These are phyloP conservation scores for Petrocephalus microphthalmus DNA, from an alignment of 2,113 vertebrate species.

Conservation along the genomic window DNA sequence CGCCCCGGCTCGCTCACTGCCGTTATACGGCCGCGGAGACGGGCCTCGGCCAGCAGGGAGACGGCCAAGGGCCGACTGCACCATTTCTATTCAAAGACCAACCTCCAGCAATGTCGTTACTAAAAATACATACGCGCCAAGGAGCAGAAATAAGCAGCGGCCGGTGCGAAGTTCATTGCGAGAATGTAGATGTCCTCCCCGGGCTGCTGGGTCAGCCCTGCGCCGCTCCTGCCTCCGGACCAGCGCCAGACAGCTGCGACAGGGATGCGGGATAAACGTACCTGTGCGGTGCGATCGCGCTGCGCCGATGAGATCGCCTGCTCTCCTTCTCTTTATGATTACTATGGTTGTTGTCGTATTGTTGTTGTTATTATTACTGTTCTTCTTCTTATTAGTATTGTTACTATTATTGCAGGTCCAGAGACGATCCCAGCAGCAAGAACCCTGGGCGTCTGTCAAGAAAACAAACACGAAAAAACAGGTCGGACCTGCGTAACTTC, in stretches of 20 bases:
- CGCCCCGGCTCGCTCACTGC: neutral
- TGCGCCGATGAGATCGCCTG: constrained; percentile 36
- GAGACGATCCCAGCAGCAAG: constrained; percentile 43
- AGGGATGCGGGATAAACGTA: constrained; percentile 30
- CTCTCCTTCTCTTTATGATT: neutral
- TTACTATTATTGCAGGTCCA: constrained; percentile 39
- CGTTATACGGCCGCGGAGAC: neutral
- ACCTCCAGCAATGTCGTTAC: constrained; percentile 29
- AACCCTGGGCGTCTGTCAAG: constrained; percentile 50
- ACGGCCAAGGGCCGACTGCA: neutral
- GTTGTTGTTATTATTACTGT: constrained; percentile 34
- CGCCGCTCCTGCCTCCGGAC: neutral
- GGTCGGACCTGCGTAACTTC: constrained; percentile 49
- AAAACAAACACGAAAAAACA: constrained; percentile 54
- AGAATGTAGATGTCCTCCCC: neutral
- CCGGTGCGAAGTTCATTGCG: neutral
- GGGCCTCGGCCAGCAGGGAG: neutral
- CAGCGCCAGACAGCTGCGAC: neutral
- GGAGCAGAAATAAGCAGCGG: neutral
- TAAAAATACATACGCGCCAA: constrained; percentile 58
- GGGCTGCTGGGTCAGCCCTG: neutral
- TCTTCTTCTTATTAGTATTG: constrained; percentile 15
- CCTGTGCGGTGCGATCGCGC: constrained; percentile 49
- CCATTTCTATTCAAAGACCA: constrained; percentile 21
- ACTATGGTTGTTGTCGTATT: neutral